Evolutionary conservation across 2,888 invertebrate genomes (phyloP), one percentile per base, ranked within the genome.

Genomic region (Poecilobothrus nobilitatus): DNA sequence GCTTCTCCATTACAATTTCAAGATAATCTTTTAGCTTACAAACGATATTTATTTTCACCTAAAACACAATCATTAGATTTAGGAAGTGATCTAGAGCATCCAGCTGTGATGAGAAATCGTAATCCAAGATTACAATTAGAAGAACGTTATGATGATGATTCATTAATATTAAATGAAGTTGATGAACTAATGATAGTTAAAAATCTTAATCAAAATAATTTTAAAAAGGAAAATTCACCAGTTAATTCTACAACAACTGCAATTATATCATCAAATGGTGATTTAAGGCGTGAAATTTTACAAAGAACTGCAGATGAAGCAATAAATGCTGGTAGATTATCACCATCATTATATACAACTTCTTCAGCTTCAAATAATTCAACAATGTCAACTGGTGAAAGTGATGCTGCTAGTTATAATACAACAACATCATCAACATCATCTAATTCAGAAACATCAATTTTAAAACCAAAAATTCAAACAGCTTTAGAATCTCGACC

Each of bases 401-500:
- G 27, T 33, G 64, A 64, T 65, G 37, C 65, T 6, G 20, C 20
- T 10, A 20, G 65, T 20, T 34, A 33, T 65, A 34, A n/a, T 20
- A 65, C 20, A 18, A 10, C 33, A 20, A 65, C 15, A 7, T 9
- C 22, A 18, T 8, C 64, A 65, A 63, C 65, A 53, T 53, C 53
- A 53, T 12, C 62, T 9, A 63, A 41, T 66, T 34, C 27, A 7
- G 8, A 15, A 18, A 37, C 63, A 15, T 68, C 65, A 63, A 72
- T 72, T 22, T 44, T 73, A 65, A 71, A 75, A 69, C 72, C 77
- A 66, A 78, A 77, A 69, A 69, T 76, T 18, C 77, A 78, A 73
- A 76, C 77, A 63, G 20, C 68, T 12, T 68, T 84, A 34, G 84
- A 84, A 79, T 84, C 82, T 77, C 85, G 84, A 79, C 91, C 84